Conservation (phyloP, 2,797 vertebrate species). For the Epinephelus awoara region DNA sequence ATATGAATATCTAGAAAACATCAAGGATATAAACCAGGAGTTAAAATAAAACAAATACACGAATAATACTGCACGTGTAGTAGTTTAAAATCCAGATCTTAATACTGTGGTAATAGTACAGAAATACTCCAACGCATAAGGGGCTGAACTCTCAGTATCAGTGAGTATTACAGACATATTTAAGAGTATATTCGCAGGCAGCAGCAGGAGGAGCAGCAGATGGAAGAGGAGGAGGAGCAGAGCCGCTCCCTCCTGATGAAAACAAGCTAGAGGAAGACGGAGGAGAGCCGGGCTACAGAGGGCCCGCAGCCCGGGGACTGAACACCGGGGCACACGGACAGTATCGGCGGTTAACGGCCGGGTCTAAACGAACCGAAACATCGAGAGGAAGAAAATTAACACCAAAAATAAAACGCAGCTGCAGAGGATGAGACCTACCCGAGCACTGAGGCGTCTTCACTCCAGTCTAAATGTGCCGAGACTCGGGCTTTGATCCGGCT, state of each 20-base stretch:
- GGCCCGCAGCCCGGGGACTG: constrained; percentile 16
- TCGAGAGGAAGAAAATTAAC: too few relatives aligned
- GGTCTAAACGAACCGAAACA: neutral
- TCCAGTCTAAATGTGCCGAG: constrained; percentile 1
- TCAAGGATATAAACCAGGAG: too few relatives aligned
- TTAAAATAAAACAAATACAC: too few relatives aligned
- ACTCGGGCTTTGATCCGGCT: constrained; percentile 7
- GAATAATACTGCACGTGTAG: too few relatives aligned
- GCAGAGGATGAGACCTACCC: constrained; percentile 39
- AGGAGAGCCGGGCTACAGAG: constrained; percentile 32
- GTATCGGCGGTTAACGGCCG: neutral
- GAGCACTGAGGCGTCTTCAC: constrained; percentile 18
- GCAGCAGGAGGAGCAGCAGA: too few relatives aligned
- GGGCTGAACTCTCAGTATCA: too few relatives aligned
- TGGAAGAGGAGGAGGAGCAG: neutral
- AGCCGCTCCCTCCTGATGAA: constrained; percentile 72
- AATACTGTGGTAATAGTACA: too few relatives aligned
- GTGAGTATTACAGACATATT: too few relatives aligned
- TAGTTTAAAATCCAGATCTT: too few relatives aligned
- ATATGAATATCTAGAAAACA: too few relatives aligned
- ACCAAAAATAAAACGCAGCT: neutral
- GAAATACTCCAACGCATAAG: too few relatives aligned
- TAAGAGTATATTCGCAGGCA: too few relatives aligned
- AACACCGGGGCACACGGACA: neutral
- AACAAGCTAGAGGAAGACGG: constrained; percentile 61